phyloP scores from a whole-genome alignment of 2,797 vertebrate species.

The Protosalanx chinensis region DNA sequence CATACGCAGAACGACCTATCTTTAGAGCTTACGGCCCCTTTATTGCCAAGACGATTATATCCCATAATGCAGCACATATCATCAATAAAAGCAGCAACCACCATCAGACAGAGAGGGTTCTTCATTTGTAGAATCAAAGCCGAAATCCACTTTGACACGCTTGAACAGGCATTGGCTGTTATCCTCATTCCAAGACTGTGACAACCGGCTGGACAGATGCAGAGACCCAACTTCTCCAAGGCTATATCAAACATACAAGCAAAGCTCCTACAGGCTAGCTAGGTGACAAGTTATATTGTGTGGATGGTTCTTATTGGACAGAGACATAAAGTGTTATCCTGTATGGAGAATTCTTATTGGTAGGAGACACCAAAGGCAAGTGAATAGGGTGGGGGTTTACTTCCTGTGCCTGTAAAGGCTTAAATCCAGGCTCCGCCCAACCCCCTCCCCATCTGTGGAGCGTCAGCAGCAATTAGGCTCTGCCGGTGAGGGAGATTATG shows the following conservation, averaged over 20 bases:
- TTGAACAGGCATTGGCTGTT: no score
- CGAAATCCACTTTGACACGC: no score
- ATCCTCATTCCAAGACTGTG: no score
- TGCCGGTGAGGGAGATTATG: slow-evolving; percentile 58
- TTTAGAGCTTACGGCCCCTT: not conserved
- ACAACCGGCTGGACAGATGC: no score
- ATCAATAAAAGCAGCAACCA: not conserved
- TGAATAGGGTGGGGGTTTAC: slow-evolving; percentile 36
- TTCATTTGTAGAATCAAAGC: not conserved
- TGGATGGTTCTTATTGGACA: not conserved
- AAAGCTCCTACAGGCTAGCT: not conserved
- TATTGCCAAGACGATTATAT: not conserved
- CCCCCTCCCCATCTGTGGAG: slow-evolving; percentile 55
- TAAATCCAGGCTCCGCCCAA: slow-evolving; percentile 33
- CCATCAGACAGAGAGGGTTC: not conserved
- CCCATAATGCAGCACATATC: not conserved
- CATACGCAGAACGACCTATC: not conserved
- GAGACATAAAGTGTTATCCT: not conserved
- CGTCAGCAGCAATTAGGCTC: slow-evolving; percentile 67
- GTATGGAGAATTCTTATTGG: not conserved
- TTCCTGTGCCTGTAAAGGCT: slow-evolving; percentile 55
- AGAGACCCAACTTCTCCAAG: no score
- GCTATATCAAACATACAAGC: not conserved
- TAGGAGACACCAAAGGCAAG: not conserved
- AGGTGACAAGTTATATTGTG: not conserved